Evolutionary conservation across 2,113 vertebrate genomes (phyloP).

Genomic region (Corythoichthys intestinalis): DNA sequence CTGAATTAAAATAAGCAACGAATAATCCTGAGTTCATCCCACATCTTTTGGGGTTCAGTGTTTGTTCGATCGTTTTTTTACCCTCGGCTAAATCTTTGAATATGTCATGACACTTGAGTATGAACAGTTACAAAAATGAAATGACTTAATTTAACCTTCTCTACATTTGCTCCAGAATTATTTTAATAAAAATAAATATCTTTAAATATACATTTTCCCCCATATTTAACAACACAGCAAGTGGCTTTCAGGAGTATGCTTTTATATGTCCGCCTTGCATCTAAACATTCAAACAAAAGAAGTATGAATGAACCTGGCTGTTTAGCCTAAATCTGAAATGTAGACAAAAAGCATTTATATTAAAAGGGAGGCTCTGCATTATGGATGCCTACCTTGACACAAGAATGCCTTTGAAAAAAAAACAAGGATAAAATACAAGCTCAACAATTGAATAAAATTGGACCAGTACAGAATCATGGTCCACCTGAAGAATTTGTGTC

Average conservation of each 20-base stretch:
- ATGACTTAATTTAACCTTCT: neutral
- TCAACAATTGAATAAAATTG: constrained; percentile 10
- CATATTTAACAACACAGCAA: neutral
- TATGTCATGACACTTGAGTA: neutral
- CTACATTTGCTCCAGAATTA: neutral
- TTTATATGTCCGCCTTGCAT: neutral
- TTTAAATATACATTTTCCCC: too few species aligned
- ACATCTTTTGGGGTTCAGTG: neutral
- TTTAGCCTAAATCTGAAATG: neutral
- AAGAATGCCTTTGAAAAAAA: constrained; percentile 3
- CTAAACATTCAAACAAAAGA: neutral
- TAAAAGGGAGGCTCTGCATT: neutral
- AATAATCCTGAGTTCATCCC: neutral
- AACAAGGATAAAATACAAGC: constrained; percentile 1
- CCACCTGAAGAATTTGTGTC: constrained; percentile 51
- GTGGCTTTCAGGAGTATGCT: neutral
- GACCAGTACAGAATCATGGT: constrained; percentile 44
- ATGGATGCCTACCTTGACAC: constrained; percentile 2
- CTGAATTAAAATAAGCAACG: neutral
- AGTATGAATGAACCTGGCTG: constrained; percentile 4
- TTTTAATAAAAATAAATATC: too few species aligned
- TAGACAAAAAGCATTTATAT: neutral
- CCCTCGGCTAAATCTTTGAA: neutral
- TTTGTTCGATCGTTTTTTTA: neutral
- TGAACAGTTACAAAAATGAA: neutral